These are phyloP conservation scores for Amblyraja radiata DNA, from an alignment of 2,797 vertebrate genomes.

Conservation along the genomic window DNA sequence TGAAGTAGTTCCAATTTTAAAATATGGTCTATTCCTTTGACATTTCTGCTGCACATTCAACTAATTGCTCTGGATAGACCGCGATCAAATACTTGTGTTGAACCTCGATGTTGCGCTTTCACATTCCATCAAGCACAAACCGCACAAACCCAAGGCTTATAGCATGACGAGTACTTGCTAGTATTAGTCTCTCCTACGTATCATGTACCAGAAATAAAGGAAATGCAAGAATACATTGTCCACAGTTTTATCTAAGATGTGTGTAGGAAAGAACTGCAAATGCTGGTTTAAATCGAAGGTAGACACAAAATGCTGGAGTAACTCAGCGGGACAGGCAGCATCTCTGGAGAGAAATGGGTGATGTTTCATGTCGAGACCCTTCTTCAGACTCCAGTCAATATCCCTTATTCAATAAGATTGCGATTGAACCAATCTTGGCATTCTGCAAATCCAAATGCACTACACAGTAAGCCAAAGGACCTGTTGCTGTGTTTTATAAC, in stretches of 20 bases:
- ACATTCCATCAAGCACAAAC: background rate
- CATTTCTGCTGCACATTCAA: background rate
- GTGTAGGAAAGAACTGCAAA: no score
- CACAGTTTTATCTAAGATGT: background rate
- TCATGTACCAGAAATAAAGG: background rate
- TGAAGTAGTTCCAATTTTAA: background rate
- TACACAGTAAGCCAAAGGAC: no score
- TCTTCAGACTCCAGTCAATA: no score
- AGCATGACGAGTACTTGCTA: background rate
- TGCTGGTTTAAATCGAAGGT: no score
- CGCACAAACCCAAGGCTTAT: background rate
- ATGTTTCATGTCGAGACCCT: no score
- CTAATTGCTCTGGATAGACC: background rate
- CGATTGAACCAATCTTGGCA: no score
- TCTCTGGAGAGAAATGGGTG: no score
- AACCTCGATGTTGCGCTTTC: background rate
- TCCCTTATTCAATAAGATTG: no score
- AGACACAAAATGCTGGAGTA: no score
- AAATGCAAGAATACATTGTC: background rate
- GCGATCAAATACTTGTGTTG: background rate
- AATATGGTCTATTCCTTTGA: background rate
- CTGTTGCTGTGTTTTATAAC: no score
- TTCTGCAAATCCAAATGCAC: no score
- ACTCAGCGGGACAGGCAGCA: no score
- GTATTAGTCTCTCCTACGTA: background rate